Conservation (phyloP, 64 coral and sea anemone species). For the Stichodactyla helianthus region DNA sequence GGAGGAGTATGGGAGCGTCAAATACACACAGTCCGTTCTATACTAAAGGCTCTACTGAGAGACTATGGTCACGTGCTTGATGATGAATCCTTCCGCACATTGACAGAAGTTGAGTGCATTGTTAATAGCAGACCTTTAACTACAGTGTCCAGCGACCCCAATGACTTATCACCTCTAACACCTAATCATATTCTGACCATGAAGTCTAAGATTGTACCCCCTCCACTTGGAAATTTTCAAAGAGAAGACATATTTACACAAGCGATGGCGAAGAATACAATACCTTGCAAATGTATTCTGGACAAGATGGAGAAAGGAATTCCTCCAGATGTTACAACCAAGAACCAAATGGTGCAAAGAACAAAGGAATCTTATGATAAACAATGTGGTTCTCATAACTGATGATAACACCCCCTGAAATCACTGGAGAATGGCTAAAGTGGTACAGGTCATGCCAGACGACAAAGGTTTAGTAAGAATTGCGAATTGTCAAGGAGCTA, state of each 20-base stretch:
- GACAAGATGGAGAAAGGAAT: background rate
- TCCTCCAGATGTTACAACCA: background rate
- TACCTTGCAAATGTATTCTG: constrained; percentile 14
- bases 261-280: constrained; percentile 9
- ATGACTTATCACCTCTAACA: constrained; percentile 16
- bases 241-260: constrained; percentile 15
- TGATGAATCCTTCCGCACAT: constrained; percentile 3
- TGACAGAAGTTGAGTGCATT: constrained; percentile 17
- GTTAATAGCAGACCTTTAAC: constrained; percentile 5
- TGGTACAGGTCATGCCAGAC: background rate
- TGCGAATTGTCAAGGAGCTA: background rate
- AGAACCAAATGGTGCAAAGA: background rate
- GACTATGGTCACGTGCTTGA: constrained; percentile 10
- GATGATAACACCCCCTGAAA: constrained; percentile 1
- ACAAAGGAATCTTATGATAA: background rate
- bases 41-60: background rate
- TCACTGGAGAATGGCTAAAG: background rate
- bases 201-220: constrained; percentile 5
- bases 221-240: constrained; percentile 17
- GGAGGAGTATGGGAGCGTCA: constrained; percentile 1
- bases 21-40: background rate
- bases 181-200: constrained; percentile 14
- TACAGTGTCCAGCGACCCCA: background rate
- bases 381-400: background rate
- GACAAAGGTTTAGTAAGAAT: background rate